A percentile compares a stretch with the other conserved stretches of the same genome.
Evolutionary conservation across 2,797 vertebrate genomes (phyloP).

Genomic region (Clarias pachynema): DNA sequence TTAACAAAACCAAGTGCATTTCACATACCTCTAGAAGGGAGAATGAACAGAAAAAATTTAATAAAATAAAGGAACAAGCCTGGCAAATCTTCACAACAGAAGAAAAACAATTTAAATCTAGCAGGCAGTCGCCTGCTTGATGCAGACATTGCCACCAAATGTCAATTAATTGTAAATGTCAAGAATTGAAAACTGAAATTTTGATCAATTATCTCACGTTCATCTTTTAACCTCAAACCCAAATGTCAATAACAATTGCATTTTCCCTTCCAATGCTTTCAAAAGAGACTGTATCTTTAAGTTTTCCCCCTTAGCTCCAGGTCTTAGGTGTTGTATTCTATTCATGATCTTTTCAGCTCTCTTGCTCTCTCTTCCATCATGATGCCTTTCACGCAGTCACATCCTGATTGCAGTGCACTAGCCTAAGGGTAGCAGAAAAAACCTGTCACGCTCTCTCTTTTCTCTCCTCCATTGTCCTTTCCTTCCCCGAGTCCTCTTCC

Average conservation of each 20-base stretch:
- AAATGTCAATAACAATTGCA: neutral
- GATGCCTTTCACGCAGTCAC: conserved; percentile 39
- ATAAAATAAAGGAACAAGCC: neutral
- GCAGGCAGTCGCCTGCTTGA: neutral
- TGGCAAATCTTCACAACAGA: neutral
- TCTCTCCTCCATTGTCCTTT: neutral
- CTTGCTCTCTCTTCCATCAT: conserved; percentile 7
- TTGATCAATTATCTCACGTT: neutral
- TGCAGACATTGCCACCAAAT: neutral
- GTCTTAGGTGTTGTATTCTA: conserved; percentile 38
- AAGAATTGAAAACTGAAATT: neutral
- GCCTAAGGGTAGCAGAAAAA: conserved; percentile 38
- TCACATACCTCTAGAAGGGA: neutral
- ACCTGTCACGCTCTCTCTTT: conserved; percentile 43
- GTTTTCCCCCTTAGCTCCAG: conserved; percentile 18
- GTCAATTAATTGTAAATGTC: neutral
- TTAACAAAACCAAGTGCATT: neutral
- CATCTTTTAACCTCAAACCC: neutral
- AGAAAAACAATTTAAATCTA: neutral
- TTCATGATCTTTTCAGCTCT: conserved; percentile 10
- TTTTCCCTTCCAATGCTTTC: neutral
- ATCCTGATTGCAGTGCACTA: conserved; percentile 41
- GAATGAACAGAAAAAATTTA: neutral
- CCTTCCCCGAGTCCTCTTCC: neutral
- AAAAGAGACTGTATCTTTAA: neutral